Base-by-base conservation (phyloP, 37 sponge, comb jelly and placozoan species). In the Petrosia ficiformis region DNA sequence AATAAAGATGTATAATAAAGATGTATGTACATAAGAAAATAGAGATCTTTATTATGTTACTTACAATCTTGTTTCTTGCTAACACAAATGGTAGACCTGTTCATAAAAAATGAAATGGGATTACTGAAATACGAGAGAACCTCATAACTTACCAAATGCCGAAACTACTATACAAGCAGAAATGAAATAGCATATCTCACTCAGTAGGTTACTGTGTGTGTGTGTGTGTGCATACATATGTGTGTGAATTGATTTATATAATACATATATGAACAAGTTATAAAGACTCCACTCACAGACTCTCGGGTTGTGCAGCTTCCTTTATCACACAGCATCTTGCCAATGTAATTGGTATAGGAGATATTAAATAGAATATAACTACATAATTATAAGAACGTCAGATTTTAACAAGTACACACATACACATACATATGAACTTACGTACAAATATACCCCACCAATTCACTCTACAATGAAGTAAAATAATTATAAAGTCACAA, bases 391-490 rank as follows among this genome's bases (percentile, higher is more conserved):
- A 67, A 34, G 25, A 29, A 61, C 65, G 28, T 37, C 44, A 69
- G 28, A 36, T 41, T 16, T 44, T 3, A 56, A 69, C 28, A 28
- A 19, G 44, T 44, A 44, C 6, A 21, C n/a, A 28, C 32, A 30
- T 24, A 44, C 4, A 4, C 8, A 48, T 48, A 48, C 14, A 14
- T 22, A 2, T 21, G 8, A 29, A 84, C 85, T 89, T 72, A 89
- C 90, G 16, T 16, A 84, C 81, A 72, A 89, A 89, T 44, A 89
- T 57, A 10, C 85, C 81, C 90, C 90, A 89, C 90, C 90, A 89
- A 65, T 86, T 86, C 32, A 84, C 75, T 2, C 26, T 75, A 44
- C 11, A 22, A 6, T 54, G 0, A 78, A 29, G 69, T 39, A 3
- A 35, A 22, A 58, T 22, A 70, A 10, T 67, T 48, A 64, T 6